A percentile compares a stretch with the other conserved stretches of the same genome.
phyloP scores from a whole-genome alignment of 2,888 invertebrate genomes.

The Omphaloscelis lunosa region DNA sequence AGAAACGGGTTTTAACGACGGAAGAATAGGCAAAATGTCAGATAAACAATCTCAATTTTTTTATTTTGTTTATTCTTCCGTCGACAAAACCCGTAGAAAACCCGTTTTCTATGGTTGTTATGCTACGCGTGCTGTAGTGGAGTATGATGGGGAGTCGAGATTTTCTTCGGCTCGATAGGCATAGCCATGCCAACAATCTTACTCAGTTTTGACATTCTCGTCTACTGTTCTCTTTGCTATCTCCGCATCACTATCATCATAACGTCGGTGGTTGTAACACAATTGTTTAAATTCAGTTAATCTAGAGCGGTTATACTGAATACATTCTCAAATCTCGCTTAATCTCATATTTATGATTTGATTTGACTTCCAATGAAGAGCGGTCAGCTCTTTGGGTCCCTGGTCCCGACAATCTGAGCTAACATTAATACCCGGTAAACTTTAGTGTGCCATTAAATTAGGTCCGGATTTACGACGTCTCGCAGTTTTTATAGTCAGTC shows the following conservation, averaged over 20 bases:
- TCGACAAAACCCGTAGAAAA: too few relatives aligned
- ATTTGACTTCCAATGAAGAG: slow-evolving; percentile 19
- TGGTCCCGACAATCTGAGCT: slow-evolving; percentile 38
- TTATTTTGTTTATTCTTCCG: too few relatives aligned
- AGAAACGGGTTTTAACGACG: too few relatives aligned
- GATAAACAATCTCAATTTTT: too few relatives aligned
- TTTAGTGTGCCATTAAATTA: slow-evolving; percentile 65
- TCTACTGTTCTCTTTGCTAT: not conserved
- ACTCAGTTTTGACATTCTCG: not conserved
- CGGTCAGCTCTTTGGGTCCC: not conserved
- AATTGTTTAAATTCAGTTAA: not conserved
- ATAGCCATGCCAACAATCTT: not conserved
- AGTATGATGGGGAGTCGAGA: not conserved
- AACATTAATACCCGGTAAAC: slow-evolving; percentile 50
- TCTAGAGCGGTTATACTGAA: not conserved
- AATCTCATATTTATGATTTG: not conserved
- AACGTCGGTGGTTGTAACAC: not conserved
- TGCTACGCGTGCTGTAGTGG: too few relatives aligned
- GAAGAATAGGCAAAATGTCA: too few relatives aligned
- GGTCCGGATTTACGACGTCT: slow-evolving; percentile 61
- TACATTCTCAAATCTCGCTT: not conserved
- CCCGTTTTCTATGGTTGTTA: too few relatives aligned
- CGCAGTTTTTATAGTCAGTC: slow-evolving; percentile 64
- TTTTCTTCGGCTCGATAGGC: not conserved
- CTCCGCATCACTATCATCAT: not conserved